phyloP scores from a whole-genome alignment of 2,888 invertebrate species.

The Linnaemya tessellans region DNA sequence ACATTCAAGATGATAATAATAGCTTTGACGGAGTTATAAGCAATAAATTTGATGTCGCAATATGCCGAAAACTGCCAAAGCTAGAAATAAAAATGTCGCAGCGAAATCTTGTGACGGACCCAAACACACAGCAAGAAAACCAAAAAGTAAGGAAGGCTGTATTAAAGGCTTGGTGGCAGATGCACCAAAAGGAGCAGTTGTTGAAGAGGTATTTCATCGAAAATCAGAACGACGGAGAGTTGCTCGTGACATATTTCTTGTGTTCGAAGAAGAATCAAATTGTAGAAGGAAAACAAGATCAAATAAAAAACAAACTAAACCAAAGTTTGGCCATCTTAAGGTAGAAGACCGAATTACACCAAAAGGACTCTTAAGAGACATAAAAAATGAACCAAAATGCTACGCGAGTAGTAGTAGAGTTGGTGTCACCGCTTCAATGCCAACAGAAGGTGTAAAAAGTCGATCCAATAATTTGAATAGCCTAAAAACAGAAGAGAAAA shows the following conservation, averaged over 20 bases:
- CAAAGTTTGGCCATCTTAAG: conserved; percentile 74
- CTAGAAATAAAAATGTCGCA: conserved; percentile 57
- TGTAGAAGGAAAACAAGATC: conserved; percentile 76
- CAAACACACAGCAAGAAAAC: conserved; percentile 71
- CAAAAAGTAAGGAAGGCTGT: conserved; percentile 47
- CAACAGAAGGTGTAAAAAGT: neutral
- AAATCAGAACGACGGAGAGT: conserved; percentile 82
- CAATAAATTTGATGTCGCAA: conserved; percentile 61
- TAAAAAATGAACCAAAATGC: conserved; percentile 81
- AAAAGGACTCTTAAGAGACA: conserved; percentile 76
- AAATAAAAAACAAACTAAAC: conserved; percentile 77
- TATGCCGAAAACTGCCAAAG: conserved; percentile 68
- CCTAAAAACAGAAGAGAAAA: neutral
- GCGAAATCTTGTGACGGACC: conserved; percentile 50
- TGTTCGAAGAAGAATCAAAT: conserved; percentile 81
- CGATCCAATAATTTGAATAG: neutral
- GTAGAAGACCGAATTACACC: conserved; percentile 71
- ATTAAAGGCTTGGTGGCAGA: conserved; percentile 76
- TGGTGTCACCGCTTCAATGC: neutral
- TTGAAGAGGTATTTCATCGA: conserved; percentile 76
- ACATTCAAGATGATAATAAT: conserved; percentile 53
- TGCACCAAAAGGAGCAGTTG: conserved; percentile 65
- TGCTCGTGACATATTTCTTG: conserved; percentile 82
- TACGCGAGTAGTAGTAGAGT: conserved; percentile 64
- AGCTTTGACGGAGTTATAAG: conserved; percentile 41